phyloP scores from a whole-genome alignment of 2,888 invertebrate genomes.

The Mythimna vitellina region DNA sequence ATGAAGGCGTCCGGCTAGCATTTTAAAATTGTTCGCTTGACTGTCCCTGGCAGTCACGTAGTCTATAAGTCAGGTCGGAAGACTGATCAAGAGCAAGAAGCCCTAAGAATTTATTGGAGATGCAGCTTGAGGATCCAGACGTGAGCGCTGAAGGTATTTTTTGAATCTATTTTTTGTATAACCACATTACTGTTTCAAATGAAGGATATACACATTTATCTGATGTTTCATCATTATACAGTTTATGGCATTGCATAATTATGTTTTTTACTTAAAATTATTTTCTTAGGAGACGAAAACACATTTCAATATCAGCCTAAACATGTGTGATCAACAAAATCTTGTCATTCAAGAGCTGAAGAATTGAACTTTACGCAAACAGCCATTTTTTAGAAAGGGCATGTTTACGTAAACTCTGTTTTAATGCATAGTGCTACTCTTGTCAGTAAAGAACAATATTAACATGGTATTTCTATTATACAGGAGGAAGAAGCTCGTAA shows the following conservation, averaged over 20 bases:
- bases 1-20: slow-evolving; percentile 84
- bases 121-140: slow-evolving; percentile 87
- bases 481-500: slow-evolving; percentile 99
- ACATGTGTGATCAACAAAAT: slow-evolving; percentile 43
- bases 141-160: slow-evolving; percentile 89
- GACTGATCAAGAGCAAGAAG: slow-evolving; percentile 89
- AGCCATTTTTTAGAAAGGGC: slow-evolving; percentile 40
- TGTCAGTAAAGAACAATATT: slow-evolving; percentile 69
- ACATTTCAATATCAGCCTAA: slow-evolving; percentile 23
- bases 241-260: slow-evolving; percentile 46
- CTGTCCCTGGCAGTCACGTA: slow-evolving; percentile 90
- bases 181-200: slow-evolving; percentile 78
- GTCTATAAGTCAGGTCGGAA: slow-evolving; percentile 91
- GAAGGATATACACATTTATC: slow-evolving; percentile 64
- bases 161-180: slow-evolving; percentile 89
- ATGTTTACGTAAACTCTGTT: slow-evolving; percentile 48
- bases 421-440: slow-evolving; percentile 60
- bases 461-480: slow-evolving; percentile 91
- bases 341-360: slow-evolving; percentile 46
- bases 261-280: slow-evolving; percentile 47
- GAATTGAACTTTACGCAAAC: slow-evolving; percentile 38
- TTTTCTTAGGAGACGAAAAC: slow-evolving; percentile 46
- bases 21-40: slow-evolving; percentile 90
- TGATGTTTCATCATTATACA: slow-evolving; percentile 60
- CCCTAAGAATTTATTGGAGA: slow-evolving; percentile 88